phyloP scores from a whole-genome alignment of 30 jellyfish, hydroid and myxozoan species.

The Cassiopea xamachana region DNA sequence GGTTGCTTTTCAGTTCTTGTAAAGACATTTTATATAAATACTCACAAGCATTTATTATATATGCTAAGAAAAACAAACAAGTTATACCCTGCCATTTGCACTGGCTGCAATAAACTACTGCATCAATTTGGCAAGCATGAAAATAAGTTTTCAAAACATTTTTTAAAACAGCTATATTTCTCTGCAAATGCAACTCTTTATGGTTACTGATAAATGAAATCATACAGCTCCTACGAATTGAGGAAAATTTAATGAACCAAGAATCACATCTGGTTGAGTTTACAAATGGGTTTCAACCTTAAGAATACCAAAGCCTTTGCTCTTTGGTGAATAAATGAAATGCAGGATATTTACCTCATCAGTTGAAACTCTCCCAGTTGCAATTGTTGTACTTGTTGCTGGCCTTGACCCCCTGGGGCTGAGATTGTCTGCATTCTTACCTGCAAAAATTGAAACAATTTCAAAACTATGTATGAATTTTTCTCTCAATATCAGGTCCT shows the following conservation, averaged over 20 bases:
- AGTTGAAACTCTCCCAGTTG: conserved; percentile 72
- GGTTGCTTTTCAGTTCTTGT: neutral
- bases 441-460: neutral
- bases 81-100: no score
- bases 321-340: neutral
- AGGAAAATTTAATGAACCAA: no score
- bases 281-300: neutral
- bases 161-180: no score
- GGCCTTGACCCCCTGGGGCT: conserved; percentile 63
- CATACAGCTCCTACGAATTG: no score
- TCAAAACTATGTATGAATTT: neutral
- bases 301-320: neutral
- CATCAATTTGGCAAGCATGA: no score
- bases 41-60: neutral
- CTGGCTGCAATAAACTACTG: no score
- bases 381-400: conserved; percentile 60
- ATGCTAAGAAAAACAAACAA: no score
- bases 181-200: no score
- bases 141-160: no score
- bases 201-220: no score
- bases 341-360: conserved; percentile 44
- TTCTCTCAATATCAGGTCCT: neutral
- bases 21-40: neutral
- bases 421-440: conserved; percentile 31
- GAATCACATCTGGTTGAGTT: neutral